Conservation (phyloP, 2,888 invertebrate species). For the Philaethria dido region DNA sequence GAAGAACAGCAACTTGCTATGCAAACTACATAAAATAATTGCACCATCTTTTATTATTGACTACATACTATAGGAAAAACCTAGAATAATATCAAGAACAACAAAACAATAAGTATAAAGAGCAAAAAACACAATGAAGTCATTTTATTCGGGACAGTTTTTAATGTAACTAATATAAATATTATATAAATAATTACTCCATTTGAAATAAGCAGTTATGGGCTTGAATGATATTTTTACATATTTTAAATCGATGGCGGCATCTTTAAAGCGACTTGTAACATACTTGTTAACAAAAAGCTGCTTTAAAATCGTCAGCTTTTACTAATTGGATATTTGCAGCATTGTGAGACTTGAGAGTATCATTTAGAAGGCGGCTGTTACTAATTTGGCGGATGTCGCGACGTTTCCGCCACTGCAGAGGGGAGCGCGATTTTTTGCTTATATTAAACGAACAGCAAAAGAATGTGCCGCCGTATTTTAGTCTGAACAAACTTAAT, state of each 20-base stretch:
- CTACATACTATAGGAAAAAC: too few species aligned
- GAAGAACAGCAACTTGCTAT: not conserved
- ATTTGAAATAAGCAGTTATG: not conserved
- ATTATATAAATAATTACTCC: not conserved
- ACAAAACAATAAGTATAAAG: too few species aligned
- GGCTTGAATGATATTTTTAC: not conserved
- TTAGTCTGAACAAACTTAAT: slow-evolving; percentile 30
- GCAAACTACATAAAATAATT: not conserved
- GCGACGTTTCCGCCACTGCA: slow-evolving; percentile 49
- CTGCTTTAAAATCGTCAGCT: slow-evolving; percentile 24
- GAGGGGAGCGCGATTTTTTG: slow-evolving; percentile 44
- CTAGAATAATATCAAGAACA: too few species aligned
- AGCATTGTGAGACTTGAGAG: slow-evolving; percentile 40
- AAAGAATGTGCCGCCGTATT: slow-evolving; percentile 36
- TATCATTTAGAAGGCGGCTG: slow-evolving; percentile 47
- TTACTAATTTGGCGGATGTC: slow-evolving; percentile 63
- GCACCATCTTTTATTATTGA: too few species aligned
- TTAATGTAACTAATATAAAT: not conserved
- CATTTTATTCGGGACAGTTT: too few species aligned
- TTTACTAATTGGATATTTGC: slow-evolving; percentile 52
- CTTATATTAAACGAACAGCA: slow-evolving; percentile 33
- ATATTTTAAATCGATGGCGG: not conserved
- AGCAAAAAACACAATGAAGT: too few species aligned
- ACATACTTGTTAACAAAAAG: slow-evolving; percentile 47
- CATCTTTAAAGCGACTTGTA: slow-evolving; percentile 41